Evolutionary conservation across 2,797 vertebrate genomes (phyloP).

Genomic region (Calcarius lapponicus): DNA sequence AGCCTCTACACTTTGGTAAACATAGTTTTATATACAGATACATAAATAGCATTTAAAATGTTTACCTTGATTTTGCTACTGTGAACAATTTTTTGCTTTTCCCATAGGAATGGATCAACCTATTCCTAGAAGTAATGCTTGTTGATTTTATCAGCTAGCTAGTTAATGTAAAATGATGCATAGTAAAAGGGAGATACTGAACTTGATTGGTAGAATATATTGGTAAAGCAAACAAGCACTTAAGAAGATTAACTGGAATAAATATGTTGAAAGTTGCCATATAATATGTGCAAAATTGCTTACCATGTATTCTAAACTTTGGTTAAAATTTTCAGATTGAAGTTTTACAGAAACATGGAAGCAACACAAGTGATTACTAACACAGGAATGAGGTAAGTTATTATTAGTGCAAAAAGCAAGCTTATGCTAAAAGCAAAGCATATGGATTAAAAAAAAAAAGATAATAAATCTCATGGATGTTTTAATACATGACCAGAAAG

Average conservation of each 20-base stretch:
- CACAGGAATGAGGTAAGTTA: constrained; percentile 78
- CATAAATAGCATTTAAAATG: constrained; percentile 63
- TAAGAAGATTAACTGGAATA: constrained; percentile 63
- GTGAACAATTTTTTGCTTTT: constrained; percentile 12
- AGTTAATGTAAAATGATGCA: constrained; percentile 65
- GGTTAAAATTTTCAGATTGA: constrained; percentile 75
- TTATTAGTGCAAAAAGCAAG: constrained; percentile 84
- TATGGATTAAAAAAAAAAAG: constrained; percentile 57
- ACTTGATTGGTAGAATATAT: constrained; percentile 50
- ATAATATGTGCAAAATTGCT: constrained; percentile 80
- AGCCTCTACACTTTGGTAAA: constrained; percentile 71
- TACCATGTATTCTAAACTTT: constrained; percentile 75
- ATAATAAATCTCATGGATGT: constrained; percentile 63
- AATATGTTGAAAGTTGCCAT: constrained; percentile 60
- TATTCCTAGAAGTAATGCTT: constrained; percentile 69
- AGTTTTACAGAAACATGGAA: constrained; percentile 69
- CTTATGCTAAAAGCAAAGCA: constrained; percentile 78
- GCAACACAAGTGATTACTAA: constrained; percentile 76
- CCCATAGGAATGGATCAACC: constrained; percentile 65
- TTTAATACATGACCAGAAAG: constrained; percentile 66
- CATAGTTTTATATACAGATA: constrained; percentile 55
- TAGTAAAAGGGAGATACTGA: constrained; percentile 59
- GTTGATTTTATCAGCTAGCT: constrained; percentile 63
- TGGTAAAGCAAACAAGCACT: constrained; percentile 71
- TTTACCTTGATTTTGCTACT: constrained; percentile 62